Conservation (phyloP, 37 sponge, comb jelly and placozoan species). For the Hormiphora californensis region DNA sequence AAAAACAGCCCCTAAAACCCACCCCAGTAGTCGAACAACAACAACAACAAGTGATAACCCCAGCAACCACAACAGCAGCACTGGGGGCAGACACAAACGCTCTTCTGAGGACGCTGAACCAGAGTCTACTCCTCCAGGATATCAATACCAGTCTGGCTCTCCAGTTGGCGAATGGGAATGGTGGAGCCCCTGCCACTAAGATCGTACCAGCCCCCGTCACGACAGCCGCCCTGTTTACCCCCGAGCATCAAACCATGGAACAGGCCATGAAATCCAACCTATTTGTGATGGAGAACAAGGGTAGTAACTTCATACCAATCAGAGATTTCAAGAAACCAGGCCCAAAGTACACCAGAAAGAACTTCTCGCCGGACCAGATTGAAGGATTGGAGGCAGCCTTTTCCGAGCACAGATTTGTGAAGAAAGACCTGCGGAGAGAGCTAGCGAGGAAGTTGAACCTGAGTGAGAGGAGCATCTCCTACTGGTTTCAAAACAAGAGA, state of each 20-base stretch:
- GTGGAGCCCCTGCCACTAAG: background rate
- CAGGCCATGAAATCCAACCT: slow-evolving; percentile 5
- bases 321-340: slow-evolving; percentile 30
- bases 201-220: background rate
- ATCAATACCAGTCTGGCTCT: background rate
- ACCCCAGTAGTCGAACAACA: background rate
- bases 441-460: slow-evolving; percentile 36
- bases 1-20: background rate
- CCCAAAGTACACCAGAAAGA: slow-evolving; percentile 45
- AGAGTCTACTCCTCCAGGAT: slow-evolving; percentile 40
- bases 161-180: background rate
- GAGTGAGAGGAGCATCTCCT: slow-evolving; percentile 47
- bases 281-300: slow-evolving; percentile 54
- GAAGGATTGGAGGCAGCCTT: slow-evolving; percentile 48
- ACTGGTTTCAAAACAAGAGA: slow-evolving; percentile 51
- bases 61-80: background rate
- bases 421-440: slow-evolving; percentile 24
- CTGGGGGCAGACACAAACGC: background rate
- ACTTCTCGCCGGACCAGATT: slow-evolving; percentile 45
- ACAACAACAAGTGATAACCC: background rate
- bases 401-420: slow-evolving; percentile 38
- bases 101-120: slow-evolving; percentile 26
- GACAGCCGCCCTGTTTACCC: too few species aligned
- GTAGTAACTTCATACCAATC: slow-evolving; percentile 5
- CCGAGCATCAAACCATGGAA: background rate